These are phyloP conservation scores for Melanostigma gelatinosum DNA, from an alignment of 2,113 vertebrate genomes.

Conservation along the genomic window DNA sequence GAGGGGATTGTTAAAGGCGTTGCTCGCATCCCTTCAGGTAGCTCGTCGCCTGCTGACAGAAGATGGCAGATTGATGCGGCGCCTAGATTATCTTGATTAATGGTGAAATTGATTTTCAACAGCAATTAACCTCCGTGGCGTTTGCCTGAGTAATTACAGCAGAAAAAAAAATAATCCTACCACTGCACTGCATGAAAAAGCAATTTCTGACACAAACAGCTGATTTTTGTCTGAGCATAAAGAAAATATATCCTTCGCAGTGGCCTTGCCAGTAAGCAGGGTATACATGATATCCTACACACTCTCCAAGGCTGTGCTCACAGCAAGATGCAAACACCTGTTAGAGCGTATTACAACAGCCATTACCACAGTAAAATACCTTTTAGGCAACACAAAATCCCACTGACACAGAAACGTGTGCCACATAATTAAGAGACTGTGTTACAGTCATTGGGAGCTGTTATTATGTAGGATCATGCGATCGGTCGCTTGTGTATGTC, in stretches of 20 bases:
- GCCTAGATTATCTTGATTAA: slow-evolving; percentile 3
- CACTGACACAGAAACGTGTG: neutral
- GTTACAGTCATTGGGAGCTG: neutral
- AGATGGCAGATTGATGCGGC: slow-evolving; percentile 12
- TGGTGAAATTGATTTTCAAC: slow-evolving; percentile 33
- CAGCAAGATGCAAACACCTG: slow-evolving; percentile 20
- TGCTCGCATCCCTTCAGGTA: neutral
- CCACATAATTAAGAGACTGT: neutral
- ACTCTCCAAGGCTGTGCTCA: neutral
- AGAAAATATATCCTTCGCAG: neutral
- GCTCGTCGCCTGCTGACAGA: slow-evolving; percentile 18
- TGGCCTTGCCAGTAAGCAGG: slow-evolving; percentile 7
- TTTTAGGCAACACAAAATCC: neutral
- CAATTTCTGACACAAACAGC: slow-evolving; percentile 34
- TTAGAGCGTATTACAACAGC: neutral
- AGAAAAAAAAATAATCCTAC: neutral
- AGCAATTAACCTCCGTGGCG: slow-evolving; percentile 11
- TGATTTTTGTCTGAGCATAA: neutral
- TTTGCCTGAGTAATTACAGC: neutral
- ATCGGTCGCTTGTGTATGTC: no score
- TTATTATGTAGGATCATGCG: neutral
- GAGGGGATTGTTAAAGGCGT: neutral
- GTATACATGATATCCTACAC: slow-evolving; percentile 4
- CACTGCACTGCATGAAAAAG: neutral
- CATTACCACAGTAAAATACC: neutral